Evolutionary conservation across 1,140 invertebrate species (phyloP), one percentile per base, ranked within the genome.

Genomic region (Drosophila baimaii): DNA sequence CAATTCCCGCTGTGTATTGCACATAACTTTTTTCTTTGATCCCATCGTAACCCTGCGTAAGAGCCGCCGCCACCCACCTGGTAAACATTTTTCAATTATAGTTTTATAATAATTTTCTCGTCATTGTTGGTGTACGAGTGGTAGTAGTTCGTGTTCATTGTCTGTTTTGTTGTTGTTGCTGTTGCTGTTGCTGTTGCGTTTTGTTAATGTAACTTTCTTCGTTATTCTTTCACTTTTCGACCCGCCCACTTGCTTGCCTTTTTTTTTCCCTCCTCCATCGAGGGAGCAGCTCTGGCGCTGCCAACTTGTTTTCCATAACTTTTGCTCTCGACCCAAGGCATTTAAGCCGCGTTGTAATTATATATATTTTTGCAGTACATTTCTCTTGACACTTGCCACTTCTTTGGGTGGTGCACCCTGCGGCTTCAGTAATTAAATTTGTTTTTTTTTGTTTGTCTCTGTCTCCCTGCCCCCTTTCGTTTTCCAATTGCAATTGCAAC

Each of bases 41-140:
- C 65, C 65, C 65, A 69, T 64, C 65, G 51, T 33, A 63, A 8
- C 44, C 61, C 61, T 39, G 47, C 65, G 39, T 31, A 66, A 43
- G 61, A 43, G 65, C 75, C 73, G 29, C 47, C 47, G n/a, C n/a
- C 27, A 70, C 71, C 68, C 73, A 77, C 62, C 64, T 51, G 35
- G 73, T 66, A 77, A 68, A 77, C 63, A 69, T 71, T 84, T 85
- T 85, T 78, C 82, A 86, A 76, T 86, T 88, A 83, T 73, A 77
- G 79, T 83, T 89, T 85, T 83, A 76, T 68, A 88, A 77, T 86
- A 88, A 73, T 86, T 88, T 86, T 86, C 83, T 77, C 83, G 83
- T 86, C 84, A 83, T 86, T 86, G 83, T 88, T 86, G 65, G 35
- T 35, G 31, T 15, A 54, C 51, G 51, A 54, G 51, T 49, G 25